Conservation (phyloP, 2,113 vertebrate species). For the Peromyscus californicus region DNA sequence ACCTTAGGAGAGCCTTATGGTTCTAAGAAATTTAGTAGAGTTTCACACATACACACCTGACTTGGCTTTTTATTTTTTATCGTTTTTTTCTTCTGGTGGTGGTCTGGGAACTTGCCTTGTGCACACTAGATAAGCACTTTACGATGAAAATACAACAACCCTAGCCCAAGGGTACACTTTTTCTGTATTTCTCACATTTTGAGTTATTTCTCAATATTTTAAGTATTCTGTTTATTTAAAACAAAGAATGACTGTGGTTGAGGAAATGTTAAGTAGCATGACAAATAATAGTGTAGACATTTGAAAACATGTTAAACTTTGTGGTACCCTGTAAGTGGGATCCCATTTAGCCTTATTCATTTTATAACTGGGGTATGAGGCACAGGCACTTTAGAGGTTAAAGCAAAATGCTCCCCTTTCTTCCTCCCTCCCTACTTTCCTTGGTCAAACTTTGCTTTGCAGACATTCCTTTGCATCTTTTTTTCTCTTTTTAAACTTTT, state of each 20-base stretch:
- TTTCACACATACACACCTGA: not conserved
- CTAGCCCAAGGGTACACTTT: not conserved
- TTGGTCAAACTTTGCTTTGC: not conserved
- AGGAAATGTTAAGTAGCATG: conserved; percentile 3
- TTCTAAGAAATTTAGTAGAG: not conserved
- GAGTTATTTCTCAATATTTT: conserved; percentile 56
- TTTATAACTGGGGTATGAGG: conserved; percentile 27
- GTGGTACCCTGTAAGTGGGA: conserved; percentile 23
- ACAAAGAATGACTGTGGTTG: conserved; percentile 6
- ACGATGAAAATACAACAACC: not conserved
- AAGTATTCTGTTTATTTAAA: conserved; percentile 21
- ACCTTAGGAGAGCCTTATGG: not conserved
- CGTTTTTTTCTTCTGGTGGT: not conserved
- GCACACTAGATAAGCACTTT: not conserved
- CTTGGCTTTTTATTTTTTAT: not conserved
- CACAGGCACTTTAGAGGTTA: conserved; percentile 37
- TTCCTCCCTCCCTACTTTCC: not conserved
- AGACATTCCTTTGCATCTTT: not conserved
- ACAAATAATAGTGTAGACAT: not conserved
- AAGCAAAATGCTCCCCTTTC: not conserved
- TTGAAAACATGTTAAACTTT: not conserved
- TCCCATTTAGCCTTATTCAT: conserved; percentile 15
- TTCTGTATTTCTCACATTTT: conserved; percentile 31
- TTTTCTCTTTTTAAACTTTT: not conserved
- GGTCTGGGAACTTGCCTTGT: no score